Evolutionary conservation across 2,113 vertebrate genomes (phyloP), one percentile per base, ranked within the genome.

Genomic region (Antigone vipio): DNA sequence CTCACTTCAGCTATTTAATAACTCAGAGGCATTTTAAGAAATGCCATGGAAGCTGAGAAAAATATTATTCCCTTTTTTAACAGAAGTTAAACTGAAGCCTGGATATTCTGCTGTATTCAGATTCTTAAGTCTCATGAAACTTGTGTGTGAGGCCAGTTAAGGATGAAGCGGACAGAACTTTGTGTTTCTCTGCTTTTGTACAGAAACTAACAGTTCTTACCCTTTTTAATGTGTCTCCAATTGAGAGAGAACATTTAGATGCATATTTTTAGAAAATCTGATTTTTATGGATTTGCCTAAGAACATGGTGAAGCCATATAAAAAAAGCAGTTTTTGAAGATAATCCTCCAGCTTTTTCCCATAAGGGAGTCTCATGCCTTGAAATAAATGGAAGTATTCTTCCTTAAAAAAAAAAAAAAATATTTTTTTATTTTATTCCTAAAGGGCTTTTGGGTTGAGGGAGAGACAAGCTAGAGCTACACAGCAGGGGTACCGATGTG

Each of bases 401-500:
- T 32, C 52, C 5, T 66, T n/a, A 8, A 9, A 4, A 13, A 29
- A 56, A 20, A 56, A 20, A 42, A 8, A 7, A 24, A 26, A n/a
- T 4, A 11, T 27, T 24, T 8, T 26, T 32, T 45, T 12, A 44
- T 44, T 45, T 49, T n/a, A 53, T 42, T 58, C 13, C 9, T 30
- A 17, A 69, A 88, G 23, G n/a, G 8, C 2, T 74, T 89, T 60
- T 58, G 44, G 23, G 14, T 60, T 86, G 29, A 26, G 22, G 38
- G 10, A 49, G 15, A 60, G 45, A 16, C 6, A 7, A 7, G 9
- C 9, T 30, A 60, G 32, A 79, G 9, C 35, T 76, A 9, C 10
- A 15, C 4, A 2, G 8, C 17, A 45, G 9, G 9, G 19, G 6
- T 53, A 23, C 10, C 3, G 0, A 12, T 30, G 30, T 32, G 40